Conservation (phyloP, 2,888 invertebrate genomes). For the Homarus gammarus region DNA sequence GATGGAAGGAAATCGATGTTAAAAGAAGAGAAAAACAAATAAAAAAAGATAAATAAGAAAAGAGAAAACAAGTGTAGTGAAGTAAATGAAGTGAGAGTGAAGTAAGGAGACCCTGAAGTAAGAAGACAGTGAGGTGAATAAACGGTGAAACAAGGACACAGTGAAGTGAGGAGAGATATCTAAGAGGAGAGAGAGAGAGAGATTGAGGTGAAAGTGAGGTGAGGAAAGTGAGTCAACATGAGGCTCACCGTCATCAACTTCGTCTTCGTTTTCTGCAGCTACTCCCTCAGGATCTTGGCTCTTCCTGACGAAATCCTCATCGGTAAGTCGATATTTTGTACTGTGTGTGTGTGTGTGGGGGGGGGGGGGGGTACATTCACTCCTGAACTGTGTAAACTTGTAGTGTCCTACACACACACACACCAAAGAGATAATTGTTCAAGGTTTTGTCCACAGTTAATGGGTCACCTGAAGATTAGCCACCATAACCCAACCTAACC, state of each 20-base stretch:
- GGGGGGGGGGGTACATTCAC: not conserved
- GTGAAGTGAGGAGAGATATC: too few species aligned
- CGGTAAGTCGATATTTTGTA: not conserved
- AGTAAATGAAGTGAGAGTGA: not conserved
- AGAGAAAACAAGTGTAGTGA: not conserved
- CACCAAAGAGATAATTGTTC: too few species aligned
- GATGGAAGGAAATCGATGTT: not conserved
- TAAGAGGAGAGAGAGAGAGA: too few species aligned
- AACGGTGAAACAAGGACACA: too few species aligned
- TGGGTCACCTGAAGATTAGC: too few species aligned
- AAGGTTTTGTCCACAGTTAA: too few species aligned
- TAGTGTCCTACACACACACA: too few species aligned
- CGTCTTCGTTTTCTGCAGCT: not conserved
- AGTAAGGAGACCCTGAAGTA: too few species aligned
- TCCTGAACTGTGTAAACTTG: too few species aligned
- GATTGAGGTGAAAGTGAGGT: not conserved
- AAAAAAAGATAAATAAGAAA: not conserved
- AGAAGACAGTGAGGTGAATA: not conserved
- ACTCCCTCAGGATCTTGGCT: too few species aligned
- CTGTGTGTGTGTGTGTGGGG: not conserved
- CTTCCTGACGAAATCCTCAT: not conserved
- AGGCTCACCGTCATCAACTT: not conserved
- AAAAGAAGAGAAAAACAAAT: not conserved
- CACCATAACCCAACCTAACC: too few species aligned
- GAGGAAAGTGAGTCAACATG: not conserved